These are phyloP conservation scores for Drosophila neotestacea DNA, from an alignment of 2,888 invertebrate genomes.

Conservation along the genomic window DNA sequence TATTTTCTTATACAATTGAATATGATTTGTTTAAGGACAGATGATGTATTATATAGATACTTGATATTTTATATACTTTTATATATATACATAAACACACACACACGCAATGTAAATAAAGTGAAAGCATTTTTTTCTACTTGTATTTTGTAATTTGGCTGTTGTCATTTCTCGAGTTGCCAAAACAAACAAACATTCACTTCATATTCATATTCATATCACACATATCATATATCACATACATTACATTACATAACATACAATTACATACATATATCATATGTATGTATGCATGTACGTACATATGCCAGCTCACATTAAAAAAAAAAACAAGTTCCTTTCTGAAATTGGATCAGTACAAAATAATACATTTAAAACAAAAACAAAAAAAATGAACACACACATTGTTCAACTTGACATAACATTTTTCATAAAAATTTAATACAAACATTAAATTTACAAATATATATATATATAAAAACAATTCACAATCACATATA, in stretches of 20 bases:
- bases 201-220: slow-evolving; percentile 9
- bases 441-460: slow-evolving; percentile 79
- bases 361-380: neutral
- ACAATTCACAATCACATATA: slow-evolving; percentile 79
- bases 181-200: slow-evolving; percentile 2
- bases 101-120: slow-evolving; percentile 48
- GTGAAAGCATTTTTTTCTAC: slow-evolving; percentile 48
- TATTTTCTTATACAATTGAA: slow-evolving; percentile 4
- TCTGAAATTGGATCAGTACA: slow-evolving; percentile 34
- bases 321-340: slow-evolving; percentile 41
- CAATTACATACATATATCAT: slow-evolving; percentile 8
- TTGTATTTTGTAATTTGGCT: slow-evolving; percentile 19
- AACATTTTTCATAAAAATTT: slow-evolving; percentile 78
- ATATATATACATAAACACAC: slow-evolving; percentile 4
- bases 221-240: neutral
- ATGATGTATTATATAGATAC: slow-evolving; percentile 27
- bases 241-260: neutral
- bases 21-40: slow-evolving; percentile 16
- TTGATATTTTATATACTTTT: slow-evolving; percentile 21
- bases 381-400: slow-evolving; percentile 20
- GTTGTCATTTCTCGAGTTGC: slow-evolving; percentile 13
- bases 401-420: slow-evolving; percentile 71
- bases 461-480: slow-evolving; percentile 75
- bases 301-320: slow-evolving; percentile 8
- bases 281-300: slow-evolving; percentile 3